Evolutionary conservation across 2,888 invertebrate genomes (phyloP).

Genomic region (Glaucopsyche alexis): DNA sequence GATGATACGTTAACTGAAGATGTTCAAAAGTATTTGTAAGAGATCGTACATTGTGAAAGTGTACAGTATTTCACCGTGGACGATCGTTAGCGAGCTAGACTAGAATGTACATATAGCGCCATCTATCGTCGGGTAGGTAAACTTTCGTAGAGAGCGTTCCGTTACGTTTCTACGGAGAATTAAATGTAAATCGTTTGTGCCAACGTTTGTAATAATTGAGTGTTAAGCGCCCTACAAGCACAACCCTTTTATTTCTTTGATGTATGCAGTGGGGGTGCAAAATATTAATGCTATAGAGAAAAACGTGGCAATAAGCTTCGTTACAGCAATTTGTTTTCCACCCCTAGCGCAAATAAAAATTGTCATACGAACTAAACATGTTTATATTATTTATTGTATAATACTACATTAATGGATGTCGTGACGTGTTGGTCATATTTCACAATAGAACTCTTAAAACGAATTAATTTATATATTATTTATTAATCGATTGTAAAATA

Average conservation of each 20-base stretch:
- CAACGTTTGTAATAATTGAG: constrained; percentile 76
- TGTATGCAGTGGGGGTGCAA: constrained; percentile 73
- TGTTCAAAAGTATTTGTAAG: constrained; percentile 75
- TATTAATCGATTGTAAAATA: constrained; percentile 59
- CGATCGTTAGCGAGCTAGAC: constrained; percentile 54
- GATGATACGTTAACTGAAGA: constrained; percentile 68
- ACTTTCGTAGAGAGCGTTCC: constrained; percentile 45
- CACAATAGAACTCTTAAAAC: constrained; percentile 55
- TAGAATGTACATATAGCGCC: constrained; percentile 67
- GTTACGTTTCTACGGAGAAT: constrained; percentile 47
- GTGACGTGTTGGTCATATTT: constrained; percentile 51
- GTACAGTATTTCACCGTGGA: constrained; percentile 55
- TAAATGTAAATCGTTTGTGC: constrained; percentile 75
- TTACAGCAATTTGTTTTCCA: constrained; percentile 69
- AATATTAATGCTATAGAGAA: constrained; percentile 70
- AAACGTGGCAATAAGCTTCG: constrained; percentile 71
- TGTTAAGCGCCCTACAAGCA: constrained; percentile 68
- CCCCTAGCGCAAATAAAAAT: constrained; percentile 60
- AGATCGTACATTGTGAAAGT: constrained; percentile 54
- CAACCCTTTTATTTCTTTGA: constrained; percentile 77
- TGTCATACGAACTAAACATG: constrained; percentile 65
- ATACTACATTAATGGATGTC: constrained; percentile 63
- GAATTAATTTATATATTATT: constrained; percentile 71
- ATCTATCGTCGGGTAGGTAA: constrained; percentile 69
- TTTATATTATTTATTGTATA: constrained; percentile 70